Evolutionary conservation across 2,113 vertebrate species (phyloP).

Genomic region (Columbina picui): DNA sequence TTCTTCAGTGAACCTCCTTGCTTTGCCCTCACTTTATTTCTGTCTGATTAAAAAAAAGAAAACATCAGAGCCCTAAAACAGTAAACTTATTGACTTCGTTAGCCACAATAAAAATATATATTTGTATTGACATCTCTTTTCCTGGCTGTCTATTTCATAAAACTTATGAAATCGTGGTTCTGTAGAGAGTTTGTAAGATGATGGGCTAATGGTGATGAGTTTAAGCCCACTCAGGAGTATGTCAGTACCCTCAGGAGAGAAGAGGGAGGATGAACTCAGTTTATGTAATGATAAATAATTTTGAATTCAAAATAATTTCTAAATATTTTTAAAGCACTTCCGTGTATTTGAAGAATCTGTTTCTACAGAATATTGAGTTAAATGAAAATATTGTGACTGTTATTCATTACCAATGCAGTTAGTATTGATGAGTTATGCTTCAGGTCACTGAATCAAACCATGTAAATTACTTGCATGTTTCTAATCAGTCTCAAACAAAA

Average conservation of each 20-base stretch:
- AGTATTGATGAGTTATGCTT: slow-evolving; percentile 24
- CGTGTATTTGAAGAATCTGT: background rate
- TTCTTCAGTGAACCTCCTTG: background rate
- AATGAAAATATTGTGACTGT: slow-evolving; percentile 9
- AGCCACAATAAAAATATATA: background rate
- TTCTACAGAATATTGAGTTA: background rate
- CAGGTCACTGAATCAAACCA: slow-evolving; percentile 26
- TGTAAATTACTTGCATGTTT: background rate
- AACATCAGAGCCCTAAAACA: background rate
- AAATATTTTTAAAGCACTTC: slow-evolving; percentile 1
- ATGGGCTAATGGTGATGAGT: background rate
- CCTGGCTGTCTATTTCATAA: background rate
- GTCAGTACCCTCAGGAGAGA: background rate
- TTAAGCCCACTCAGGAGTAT: background rate
- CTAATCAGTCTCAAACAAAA: background rate
- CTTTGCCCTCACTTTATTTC: background rate
- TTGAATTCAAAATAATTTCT: background rate
- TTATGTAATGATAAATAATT: background rate
- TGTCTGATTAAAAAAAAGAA: background rate
- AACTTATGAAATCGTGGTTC: background rate
- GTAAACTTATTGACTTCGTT: background rate
- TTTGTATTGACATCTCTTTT: background rate
- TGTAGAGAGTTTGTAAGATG: background rate
- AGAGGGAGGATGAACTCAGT: background rate
- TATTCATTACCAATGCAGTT: background rate